Evolutionary conservation across 2,888 invertebrate species (phyloP), one percentile per base, ranked within the genome.

Genomic region (Apoda limacodes): DNA sequence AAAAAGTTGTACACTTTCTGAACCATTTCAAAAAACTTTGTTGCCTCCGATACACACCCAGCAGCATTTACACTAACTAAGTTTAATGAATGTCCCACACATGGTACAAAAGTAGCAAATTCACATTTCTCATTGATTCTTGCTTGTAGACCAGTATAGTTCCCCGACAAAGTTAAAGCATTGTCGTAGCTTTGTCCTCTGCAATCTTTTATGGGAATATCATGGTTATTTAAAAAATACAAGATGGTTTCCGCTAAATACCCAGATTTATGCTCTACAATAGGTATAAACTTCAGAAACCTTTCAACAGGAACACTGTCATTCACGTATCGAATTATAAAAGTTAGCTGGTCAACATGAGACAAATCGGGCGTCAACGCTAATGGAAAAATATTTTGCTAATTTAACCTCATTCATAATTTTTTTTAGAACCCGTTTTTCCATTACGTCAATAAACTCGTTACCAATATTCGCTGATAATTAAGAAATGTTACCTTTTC

Each of bases 381-480:
- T 40, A 28, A 48, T 36, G 42, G 49, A 39, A 14, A 19, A 43
- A 39, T 31, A 24, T 28, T 44, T 49, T 23, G 36, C 40, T 40
- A 32, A 36, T 43, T 40, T 49, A 32, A 57, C 25, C 48, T 55
- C 50, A 22, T 40, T 35, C 6, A 51, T 15, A 40, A 53, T 51
- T 20, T 13, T 41, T 32, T 42, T 44, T 25, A 34, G 20, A 12
- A 50, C 45, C 28, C 46, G 42, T 30, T 48, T 28, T 38, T 39
- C 46, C 48, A 58, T 55, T 35, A 54, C 22, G 6, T 49, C 33
- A 43, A 52, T 50, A 41, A 56, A 52, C 39, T 57, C 50, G 29
- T 54, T 45, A 41, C 52, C 50, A 12, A 48, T 55, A 36, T 43
- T 52, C 9, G 43, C 45, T 29, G 43, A 39, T 39, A 39, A 33